A percentile compares a stretch with the other conserved stretches of the same genome.
Evolutionary conservation across 1,140 invertebrate species (phyloP).

Genomic region (Copidosoma floridanum): DNA sequence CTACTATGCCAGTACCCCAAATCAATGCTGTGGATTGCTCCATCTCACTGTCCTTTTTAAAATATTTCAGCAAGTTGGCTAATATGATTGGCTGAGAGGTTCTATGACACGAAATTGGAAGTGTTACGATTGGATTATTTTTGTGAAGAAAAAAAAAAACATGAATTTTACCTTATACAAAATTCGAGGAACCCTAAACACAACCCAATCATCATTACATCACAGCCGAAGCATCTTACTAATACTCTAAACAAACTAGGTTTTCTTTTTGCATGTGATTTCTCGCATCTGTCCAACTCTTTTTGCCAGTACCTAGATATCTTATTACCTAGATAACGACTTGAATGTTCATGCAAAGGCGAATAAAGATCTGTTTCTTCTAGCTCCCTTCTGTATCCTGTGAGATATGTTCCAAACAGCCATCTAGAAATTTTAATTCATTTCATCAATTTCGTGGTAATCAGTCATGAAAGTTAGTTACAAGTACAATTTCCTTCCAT

Average conservation of each 20-base stretch:
- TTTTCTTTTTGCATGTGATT: slow-evolving; percentile 25
- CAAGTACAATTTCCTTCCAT: no score
- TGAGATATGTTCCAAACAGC: slow-evolving; percentile 58
- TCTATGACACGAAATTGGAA: slow-evolving; percentile 53
- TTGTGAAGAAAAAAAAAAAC: background rate
- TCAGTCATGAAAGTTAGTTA: no score
- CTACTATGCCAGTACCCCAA: slow-evolving; percentile 65
- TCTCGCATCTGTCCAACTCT: slow-evolving; percentile 39
- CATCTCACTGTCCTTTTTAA: slow-evolving; percentile 51
- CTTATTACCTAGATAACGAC: slow-evolving; percentile 58
- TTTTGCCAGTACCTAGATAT: slow-evolving; percentile 60
- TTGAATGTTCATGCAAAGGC: slow-evolving; percentile 62
- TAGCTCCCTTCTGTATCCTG: slow-evolving; percentile 61
- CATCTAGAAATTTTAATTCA: no score
- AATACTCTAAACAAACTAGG: slow-evolving; percentile 55
- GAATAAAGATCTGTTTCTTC: slow-evolving; percentile 63
- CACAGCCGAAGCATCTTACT: slow-evolving; percentile 51
- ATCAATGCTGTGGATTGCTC: slow-evolving; percentile 60
- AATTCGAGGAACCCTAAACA: slow-evolving; percentile 57
- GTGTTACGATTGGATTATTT: no score
- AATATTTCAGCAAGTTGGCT: slow-evolving; percentile 69
- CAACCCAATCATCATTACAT: slow-evolving; percentile 52
- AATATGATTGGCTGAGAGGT: slow-evolving; percentile 71
- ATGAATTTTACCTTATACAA: slow-evolving; percentile 48
- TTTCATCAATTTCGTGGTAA: no score